Evolutionary conservation across 2,797 vertebrate species (phyloP).

Genomic region (Cetoscarus ocellatus): DNA sequence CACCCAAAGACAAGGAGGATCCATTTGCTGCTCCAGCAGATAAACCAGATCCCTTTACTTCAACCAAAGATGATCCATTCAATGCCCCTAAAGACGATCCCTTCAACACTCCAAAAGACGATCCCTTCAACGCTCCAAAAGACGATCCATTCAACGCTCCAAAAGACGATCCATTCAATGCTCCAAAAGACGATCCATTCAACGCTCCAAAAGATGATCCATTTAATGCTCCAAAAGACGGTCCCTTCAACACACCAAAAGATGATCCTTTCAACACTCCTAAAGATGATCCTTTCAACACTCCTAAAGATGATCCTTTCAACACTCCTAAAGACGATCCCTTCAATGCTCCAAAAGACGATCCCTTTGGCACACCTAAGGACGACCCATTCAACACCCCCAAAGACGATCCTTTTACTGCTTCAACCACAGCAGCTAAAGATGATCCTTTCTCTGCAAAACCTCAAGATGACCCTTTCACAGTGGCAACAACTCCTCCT

Average conservation of each 20-base stretch:
- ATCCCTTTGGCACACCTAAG: slow-evolving; percentile 36
- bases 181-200: slow-evolving; percentile 32
- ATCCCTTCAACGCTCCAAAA: slow-evolving; percentile 34
- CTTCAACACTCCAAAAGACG: slow-evolving; percentile 9
- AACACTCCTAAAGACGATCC: slow-evolving; percentile 34
- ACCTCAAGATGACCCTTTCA: slow-evolving; percentile 30
- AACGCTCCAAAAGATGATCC: slow-evolving; percentile 30
- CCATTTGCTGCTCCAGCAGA: slow-evolving; percentile 53
- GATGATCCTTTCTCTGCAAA: slow-evolving; percentile 23
- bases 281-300: slow-evolving; percentile 41
- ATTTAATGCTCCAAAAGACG: slow-evolving; percentile 11
- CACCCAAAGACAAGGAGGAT: slow-evolving; percentile 43
- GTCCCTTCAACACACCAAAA: slow-evolving; percentile 48
- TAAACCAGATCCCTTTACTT: slow-evolving; percentile 57
- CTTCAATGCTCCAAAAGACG: slow-evolving; percentile 25
- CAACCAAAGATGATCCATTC: slow-evolving; percentile 54
- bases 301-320: slow-evolving; percentile 45
- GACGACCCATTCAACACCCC: slow-evolving; percentile 3
- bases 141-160: slow-evolving; percentile 25
- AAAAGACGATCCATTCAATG: slow-evolving; percentile 43
- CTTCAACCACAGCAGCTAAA: background rate
- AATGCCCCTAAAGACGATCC: slow-evolving; percentile 45
- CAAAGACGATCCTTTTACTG: slow-evolving; percentile 52
- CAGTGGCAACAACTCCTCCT: background rate
- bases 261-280: slow-evolving; percentile 31